Conservation (phyloP, 2,888 invertebrate species). For the Cheilosia vulpina region DNA sequence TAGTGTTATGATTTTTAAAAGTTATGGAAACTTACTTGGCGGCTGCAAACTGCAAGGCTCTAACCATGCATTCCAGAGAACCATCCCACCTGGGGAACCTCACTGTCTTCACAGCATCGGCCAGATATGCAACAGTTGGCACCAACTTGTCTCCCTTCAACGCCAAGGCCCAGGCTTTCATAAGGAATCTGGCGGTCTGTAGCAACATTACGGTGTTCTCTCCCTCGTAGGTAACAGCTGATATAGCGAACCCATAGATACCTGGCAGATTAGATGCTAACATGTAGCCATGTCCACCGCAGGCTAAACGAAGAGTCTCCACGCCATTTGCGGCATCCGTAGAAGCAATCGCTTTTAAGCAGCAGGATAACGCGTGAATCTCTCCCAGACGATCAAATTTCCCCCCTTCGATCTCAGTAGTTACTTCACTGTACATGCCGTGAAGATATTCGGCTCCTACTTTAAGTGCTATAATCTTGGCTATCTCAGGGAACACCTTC, state of each 20-base stretch:
- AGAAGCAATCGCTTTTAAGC: constrained; percentile 93
- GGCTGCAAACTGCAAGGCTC: constrained; percentile 83
- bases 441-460: constrained; percentile 90
- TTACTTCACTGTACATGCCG: constrained; percentile 92
- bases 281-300: constrained; percentile 98
- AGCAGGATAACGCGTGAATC: constrained; percentile 93
- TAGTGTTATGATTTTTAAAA: neutral
- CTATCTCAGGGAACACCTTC: constrained; percentile 93
- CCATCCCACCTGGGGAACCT: constrained; percentile 77
- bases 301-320: constrained; percentile 93
- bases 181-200: constrained; percentile 93
- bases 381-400: constrained; percentile 92
- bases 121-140: constrained; percentile 89
- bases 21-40: constrained; percentile 80
- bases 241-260: constrained; percentile 92
- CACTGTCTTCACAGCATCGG: constrained; percentile 60
- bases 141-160: constrained; percentile 85
- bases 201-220: constrained; percentile 97
- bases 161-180: constrained; percentile 90
- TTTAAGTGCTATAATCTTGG: constrained; percentile 90
- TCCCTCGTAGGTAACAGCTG: constrained; percentile 97
- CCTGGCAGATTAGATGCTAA: constrained; percentile 92
- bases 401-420: constrained; percentile 90
- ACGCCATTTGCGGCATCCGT: constrained; percentile 89
- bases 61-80: constrained; percentile 80